Conservation (phyloP, 2,797 vertebrate genomes). For the Heteromormyrus szaboi region DNA sequence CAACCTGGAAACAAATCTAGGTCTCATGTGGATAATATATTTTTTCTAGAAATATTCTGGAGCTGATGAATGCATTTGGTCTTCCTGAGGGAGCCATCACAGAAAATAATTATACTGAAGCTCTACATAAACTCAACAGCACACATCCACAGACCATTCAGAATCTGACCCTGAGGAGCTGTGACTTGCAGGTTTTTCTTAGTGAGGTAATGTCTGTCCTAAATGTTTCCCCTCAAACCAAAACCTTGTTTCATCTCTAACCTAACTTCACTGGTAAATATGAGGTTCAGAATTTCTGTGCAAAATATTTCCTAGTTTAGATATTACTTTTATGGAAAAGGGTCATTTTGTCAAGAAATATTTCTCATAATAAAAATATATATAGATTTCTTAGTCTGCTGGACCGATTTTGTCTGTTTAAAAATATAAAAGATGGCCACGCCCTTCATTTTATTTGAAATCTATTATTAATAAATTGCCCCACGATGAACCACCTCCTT, state of each 20-base stretch:
- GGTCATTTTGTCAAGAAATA: no score
- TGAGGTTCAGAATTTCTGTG: not conserved
- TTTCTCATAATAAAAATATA: no score
- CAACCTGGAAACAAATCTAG: not conserved
- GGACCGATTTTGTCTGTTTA: not conserved
- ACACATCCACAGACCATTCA: constrained; percentile 47
- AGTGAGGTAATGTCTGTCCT: constrained; percentile 59
- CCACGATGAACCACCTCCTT: not conserved
- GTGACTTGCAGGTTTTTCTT: constrained; percentile 69
- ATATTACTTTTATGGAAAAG: no score
- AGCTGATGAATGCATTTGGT: constrained; percentile 74
- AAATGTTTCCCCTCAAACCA: not conserved
- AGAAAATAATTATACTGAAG: constrained; percentile 63
- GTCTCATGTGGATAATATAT: not conserved
- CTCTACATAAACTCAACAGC: constrained; percentile 53
- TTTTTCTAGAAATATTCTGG: constrained; percentile 75
- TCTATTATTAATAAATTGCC: not conserved
- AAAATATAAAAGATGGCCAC: not conserved
- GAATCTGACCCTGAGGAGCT: constrained; percentile 60
- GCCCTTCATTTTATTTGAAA: not conserved
- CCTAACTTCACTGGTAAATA: not conserved
- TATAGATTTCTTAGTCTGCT: not conserved
- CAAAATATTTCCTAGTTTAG: no score
- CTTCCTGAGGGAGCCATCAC: constrained; percentile 74
- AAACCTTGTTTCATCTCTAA: not conserved